These are phyloP conservation scores for Montipora efflorescens DNA, from an alignment of 64 coral and sea anemone species.

Conservation along the genomic window DNA sequence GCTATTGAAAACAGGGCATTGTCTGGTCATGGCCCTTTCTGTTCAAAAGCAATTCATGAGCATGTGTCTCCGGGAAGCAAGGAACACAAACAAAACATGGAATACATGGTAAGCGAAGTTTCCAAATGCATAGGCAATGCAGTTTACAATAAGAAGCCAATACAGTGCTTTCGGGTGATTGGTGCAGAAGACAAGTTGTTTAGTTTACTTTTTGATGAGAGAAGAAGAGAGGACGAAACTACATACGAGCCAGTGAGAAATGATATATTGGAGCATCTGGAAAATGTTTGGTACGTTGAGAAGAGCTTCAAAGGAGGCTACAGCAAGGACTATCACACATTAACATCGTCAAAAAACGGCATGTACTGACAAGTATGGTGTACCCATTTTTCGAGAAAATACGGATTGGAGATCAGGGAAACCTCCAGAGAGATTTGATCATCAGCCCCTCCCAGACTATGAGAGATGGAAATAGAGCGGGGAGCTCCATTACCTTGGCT, in stretches of 20 bases:
- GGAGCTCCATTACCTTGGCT: slow-evolving; percentile 57
- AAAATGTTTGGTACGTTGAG: slow-evolving; percentile 40
- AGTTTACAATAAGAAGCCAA: slow-evolving; percentile 20
- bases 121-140: slow-evolving; percentile 41
- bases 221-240: slow-evolving; percentile 36
- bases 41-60: slow-evolving; percentile 16
- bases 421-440: slow-evolving; percentile 48
- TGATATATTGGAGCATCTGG: slow-evolving; percentile 6
- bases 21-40: slow-evolving; percentile 53
- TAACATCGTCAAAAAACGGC: slow-evolving; percentile 15
- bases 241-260: slow-evolving; percentile 26
- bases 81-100: slow-evolving; percentile 69
- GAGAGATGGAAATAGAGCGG: slow-evolving; percentile 33
- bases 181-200: slow-evolving; percentile 1
- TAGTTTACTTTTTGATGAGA: slow-evolving; percentile 38
- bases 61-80: neutral
- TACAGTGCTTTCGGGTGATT: slow-evolving; percentile 37
- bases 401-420: neutral
- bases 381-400: slow-evolving; percentile 33
- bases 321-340: slow-evolving; percentile 39
- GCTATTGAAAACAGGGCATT: slow-evolving; percentile 54
- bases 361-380: slow-evolving; percentile 52
- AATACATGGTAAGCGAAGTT: slow-evolving; percentile 38
- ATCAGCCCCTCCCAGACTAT: slow-evolving; percentile 57
- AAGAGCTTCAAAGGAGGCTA: slow-evolving; percentile 36